Base-by-base conservation (phyloP, 2,888 invertebrate species). In the Agrotis ipsilon region DNA sequence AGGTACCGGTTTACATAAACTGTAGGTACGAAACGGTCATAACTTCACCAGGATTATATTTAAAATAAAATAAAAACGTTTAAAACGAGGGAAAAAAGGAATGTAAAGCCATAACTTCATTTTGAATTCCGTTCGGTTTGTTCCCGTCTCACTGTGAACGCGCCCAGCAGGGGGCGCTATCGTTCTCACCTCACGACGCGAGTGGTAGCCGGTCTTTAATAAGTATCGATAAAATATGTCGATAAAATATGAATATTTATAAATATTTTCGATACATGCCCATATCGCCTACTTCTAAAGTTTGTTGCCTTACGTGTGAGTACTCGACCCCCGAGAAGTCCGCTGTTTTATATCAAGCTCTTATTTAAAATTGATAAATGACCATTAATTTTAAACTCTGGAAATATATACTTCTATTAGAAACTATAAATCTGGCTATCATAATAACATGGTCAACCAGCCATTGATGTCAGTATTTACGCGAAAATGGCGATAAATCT, bases 161-260 rank as follows among this genome's bases (percentile, higher is more conserved):
- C 87, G 82, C 95, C 66, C 96, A 94, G 96, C 96, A 92, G 96
- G 96, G 94, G 94, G 93, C 93, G 88, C 94, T 93, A 94, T 96
- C 95, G 95, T 96, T 96, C 96, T 96, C 96, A 96, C 96, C 96
- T 96, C 94, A 90, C 93, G 96, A 95, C 89, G 95, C 95, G 95
- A 94, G 94, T 96, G 93, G 96, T 96, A 96, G 96, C 96, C 93
- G 93, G 91, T 91, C 94, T 94, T 95, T 96, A 96, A 96, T 96
- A 96, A 95, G 94, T 94, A 94, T 95, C 95, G 95, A 95, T 96
- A 96, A 96, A 96, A 94, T 94, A 94, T 92, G 93, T 93, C 93
- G 94, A 94, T 93, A 93, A 93, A 92, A 92, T 95, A 96, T 96
- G 95, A 95, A 95, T 94, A 95, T 94, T 94, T 94, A 94, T 94